Conservation (phyloP, 2,888 invertebrate genomes). For the Watsonalla binaria region DNA sequence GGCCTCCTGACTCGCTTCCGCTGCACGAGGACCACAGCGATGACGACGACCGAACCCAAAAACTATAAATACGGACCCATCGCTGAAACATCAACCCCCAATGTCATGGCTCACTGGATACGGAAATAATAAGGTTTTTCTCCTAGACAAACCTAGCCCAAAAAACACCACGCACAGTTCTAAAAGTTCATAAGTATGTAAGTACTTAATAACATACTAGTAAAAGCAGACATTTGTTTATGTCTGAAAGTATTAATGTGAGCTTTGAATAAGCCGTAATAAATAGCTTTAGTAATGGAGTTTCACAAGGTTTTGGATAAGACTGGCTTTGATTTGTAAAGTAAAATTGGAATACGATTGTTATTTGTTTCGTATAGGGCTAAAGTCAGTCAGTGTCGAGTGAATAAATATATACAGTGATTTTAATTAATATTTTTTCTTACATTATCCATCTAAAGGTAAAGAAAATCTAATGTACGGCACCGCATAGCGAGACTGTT, state of each 20-base stretch:
- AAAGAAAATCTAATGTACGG: not conserved
- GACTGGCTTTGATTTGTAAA: constrained; percentile 60
- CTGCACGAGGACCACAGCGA: constrained; percentile 81
- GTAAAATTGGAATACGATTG: constrained; percentile 42
- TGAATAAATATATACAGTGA: not conserved
- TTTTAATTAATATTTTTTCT: not conserved
- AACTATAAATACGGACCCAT: constrained; percentile 6
- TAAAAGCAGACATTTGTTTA: too few relatives aligned
- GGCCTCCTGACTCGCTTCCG: constrained; percentile 77
- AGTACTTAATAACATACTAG: too few relatives aligned
- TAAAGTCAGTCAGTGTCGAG: not conserved
- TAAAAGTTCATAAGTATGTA: too few relatives aligned
- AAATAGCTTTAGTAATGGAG: constrained; percentile 33
- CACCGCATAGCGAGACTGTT: constrained; percentile 4
- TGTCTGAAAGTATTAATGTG: constrained; percentile 2
- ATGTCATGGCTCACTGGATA: too few relatives aligned
- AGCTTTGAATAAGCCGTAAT: constrained; percentile 16
- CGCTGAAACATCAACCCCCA: not conserved
- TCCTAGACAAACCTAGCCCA: too few relatives aligned
- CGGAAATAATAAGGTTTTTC: too few relatives aligned
- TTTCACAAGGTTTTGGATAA: constrained; percentile 62
- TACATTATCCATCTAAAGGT: not conserved
- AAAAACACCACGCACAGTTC: too few relatives aligned
- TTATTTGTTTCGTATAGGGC: constrained; percentile 24
- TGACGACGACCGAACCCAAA: constrained; percentile 72